Conservation (phyloP, 1,140 invertebrate genomes). For the Catajapyx aquilonaris region DNA sequence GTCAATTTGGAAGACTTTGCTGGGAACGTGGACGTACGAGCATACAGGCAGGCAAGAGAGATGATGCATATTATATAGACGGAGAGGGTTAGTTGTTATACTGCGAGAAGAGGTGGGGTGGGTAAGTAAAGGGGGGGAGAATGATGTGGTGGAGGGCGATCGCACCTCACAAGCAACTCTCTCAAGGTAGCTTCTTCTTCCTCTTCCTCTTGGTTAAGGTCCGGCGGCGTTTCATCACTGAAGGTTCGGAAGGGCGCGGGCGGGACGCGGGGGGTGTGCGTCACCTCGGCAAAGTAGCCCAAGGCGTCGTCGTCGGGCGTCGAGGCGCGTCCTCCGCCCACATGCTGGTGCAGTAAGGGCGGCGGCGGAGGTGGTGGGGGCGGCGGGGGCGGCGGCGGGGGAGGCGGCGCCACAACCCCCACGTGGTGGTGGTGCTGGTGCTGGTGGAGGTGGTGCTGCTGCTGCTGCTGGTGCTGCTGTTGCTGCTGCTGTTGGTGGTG, state of each 20-base stretch:
- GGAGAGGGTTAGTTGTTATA: not conserved
- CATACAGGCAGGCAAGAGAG: too few relatives aligned
- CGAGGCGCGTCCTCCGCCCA: constrained; percentile 17
- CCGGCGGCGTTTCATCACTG: constrained; percentile 30
- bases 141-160: constrained; percentile 10
- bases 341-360: constrained; percentile 9
- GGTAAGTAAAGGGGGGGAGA: constrained; percentile 3
- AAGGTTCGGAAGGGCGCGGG: constrained; percentile 18
- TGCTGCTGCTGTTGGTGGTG: not conserved
- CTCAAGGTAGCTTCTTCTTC: constrained; percentile 66
- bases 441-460: not conserved
- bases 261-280: constrained; percentile 22
- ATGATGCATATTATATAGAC: not conserved
- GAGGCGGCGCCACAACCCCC: constrained; percentile 2
- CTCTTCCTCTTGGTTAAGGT: constrained; percentile 42
- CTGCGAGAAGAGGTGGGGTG: constrained; percentile 5
- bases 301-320: constrained; percentile 16
- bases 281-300: constrained; percentile 12
- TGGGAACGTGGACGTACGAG: too few relatives aligned
- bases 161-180: constrained; percentile 67
- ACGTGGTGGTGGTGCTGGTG: not conserved
- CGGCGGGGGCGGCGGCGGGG: constrained; percentile 2
- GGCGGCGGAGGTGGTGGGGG: constrained; percentile 6
- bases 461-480: not conserved
- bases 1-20: too few relatives aligned